phyloP scores from a whole-genome alignment of 2,797 vertebrate species.

The Aldrovandia affinis region DNA sequence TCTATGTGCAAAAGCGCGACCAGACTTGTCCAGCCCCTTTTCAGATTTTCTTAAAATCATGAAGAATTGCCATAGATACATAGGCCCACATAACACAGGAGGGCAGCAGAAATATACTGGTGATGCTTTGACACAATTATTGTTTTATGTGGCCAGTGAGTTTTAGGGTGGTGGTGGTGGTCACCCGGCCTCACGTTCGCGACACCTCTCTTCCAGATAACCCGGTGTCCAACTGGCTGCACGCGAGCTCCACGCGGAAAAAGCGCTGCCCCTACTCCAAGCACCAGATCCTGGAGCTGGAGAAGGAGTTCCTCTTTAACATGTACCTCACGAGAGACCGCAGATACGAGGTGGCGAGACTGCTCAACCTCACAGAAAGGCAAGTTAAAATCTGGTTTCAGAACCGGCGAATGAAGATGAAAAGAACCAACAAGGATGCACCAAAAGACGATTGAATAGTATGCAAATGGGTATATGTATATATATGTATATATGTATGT shows the following conservation, averaged over 20 bases:
- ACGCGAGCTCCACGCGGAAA: slow-evolving; percentile 93
- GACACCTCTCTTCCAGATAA: slow-evolving; percentile 80
- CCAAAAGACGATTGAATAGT: slow-evolving; percentile 83
- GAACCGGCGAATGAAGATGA: slow-evolving; percentile 98
- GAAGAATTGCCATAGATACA: too few species aligned
- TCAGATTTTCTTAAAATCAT: too few species aligned
- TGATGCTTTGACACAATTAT: neutral
- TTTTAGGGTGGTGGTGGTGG: neutral
- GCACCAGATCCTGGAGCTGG: slow-evolving; percentile 94
- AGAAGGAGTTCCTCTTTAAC: slow-evolving; percentile 96
- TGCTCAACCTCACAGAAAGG: slow-evolving; percentile 92
- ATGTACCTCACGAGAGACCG: slow-evolving; percentile 97
- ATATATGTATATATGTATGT: too few species aligned
- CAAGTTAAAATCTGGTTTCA: slow-evolving; percentile 99
- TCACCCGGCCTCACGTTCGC: slow-evolving; percentile 51
- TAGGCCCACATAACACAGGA: neutral
- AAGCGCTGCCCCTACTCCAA: slow-evolving; percentile 94
- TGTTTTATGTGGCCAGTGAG: neutral
- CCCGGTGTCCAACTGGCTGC: slow-evolving; percentile 94
- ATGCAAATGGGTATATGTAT: neutral
- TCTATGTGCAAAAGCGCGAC: too few species aligned
- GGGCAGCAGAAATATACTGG: neutral
- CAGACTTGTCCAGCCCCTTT: too few species aligned
- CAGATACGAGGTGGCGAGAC: slow-evolving; percentile 92
- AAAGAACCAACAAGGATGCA: slow-evolving; percentile 96